Conservation (phyloP, 2,888 invertebrate genomes). For the Ormyrus nitidulus region DNA sequence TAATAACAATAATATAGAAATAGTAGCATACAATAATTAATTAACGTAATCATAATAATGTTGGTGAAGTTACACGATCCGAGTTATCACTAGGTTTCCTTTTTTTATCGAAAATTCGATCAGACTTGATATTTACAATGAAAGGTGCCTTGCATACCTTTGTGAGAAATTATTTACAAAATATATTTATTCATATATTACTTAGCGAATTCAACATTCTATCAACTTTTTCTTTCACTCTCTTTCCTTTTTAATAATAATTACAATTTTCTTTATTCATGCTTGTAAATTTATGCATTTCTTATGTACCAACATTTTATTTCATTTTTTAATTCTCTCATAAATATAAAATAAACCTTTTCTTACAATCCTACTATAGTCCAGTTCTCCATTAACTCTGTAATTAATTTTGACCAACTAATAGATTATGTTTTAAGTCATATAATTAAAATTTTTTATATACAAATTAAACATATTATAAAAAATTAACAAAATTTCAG, state of each 20-base stretch:
- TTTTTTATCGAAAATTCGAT: slow-evolving; percentile 71
- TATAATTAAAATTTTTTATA: neutral
- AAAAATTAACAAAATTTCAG: too few species aligned
- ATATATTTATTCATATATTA: slow-evolving; percentile 74
- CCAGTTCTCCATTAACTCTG: slow-evolving; percentile 62
- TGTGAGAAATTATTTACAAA: slow-evolving; percentile 75
- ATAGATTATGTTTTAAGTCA: slow-evolving; percentile 64
- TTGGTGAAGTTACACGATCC: slow-evolving; percentile 66
- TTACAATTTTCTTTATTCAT: slow-evolving; percentile 60
- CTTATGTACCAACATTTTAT: slow-evolving; percentile 64
- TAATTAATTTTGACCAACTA: slow-evolving; percentile 62
- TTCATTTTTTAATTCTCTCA: slow-evolving; percentile 58
- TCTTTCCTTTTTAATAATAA: slow-evolving; percentile 59
- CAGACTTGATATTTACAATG: slow-evolving; percentile 71
- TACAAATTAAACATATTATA: neutral
- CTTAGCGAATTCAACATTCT: slow-evolving; percentile 73
- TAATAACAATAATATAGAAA: slow-evolving; percentile 44
- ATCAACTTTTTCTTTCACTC: slow-evolving; percentile 57
- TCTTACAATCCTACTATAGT: slow-evolving; percentile 64
- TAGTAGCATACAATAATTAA: slow-evolving; percentile 39
- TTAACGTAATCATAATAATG: slow-evolving; percentile 56
- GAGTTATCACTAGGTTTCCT: slow-evolving; percentile 64
- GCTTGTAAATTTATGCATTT: slow-evolving; percentile 67
- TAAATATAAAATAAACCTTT: slow-evolving; percentile 71
- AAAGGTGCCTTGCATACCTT: slow-evolving; percentile 68